Evolutionary conservation across 2,113 vertebrate genomes (phyloP).

Genomic region (Salvator merianae): DNA sequence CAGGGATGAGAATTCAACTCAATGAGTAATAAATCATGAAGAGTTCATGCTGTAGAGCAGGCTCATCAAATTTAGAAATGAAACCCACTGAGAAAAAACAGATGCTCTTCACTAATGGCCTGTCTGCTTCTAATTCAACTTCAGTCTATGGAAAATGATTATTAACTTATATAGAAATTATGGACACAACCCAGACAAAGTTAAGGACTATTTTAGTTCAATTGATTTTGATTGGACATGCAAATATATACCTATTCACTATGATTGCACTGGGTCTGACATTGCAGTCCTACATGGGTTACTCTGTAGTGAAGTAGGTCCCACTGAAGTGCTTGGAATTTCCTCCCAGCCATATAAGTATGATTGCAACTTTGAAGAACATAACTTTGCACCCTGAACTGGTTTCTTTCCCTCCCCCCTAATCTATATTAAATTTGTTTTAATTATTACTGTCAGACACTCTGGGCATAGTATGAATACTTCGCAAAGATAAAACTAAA

Average conservation of each 20-base stretch:
- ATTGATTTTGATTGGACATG: not conserved
- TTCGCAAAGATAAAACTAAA: too few relatives aligned
- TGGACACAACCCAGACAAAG: not conserved
- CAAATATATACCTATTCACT: not conserved
- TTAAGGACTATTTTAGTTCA: conserved; percentile 13
- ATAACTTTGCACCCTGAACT: not conserved
- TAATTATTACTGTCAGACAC: not conserved
- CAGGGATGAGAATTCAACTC: not conserved
- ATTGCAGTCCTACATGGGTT: not conserved
- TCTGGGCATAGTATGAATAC: too few relatives aligned
- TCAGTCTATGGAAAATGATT: not conserved
- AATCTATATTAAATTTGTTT: not conserved
- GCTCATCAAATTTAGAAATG: not conserved
- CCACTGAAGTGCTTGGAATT: not conserved
- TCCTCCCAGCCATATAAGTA: not conserved
- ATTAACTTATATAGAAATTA: not conserved
- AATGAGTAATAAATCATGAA: conserved; percentile 8
- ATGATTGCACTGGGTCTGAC: not conserved
- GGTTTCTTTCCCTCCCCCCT: not conserved
- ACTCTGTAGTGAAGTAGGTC: not conserved
- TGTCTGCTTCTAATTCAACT: not conserved
- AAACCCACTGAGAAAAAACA: conserved; percentile 15
- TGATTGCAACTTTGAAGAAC: not conserved
- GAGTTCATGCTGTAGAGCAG: not conserved
- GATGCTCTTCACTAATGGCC: not conserved